Base-by-base conservation (phyloP, 35 echinoderm and acorn worm genomes). In the Chiridota heheva region DNA sequence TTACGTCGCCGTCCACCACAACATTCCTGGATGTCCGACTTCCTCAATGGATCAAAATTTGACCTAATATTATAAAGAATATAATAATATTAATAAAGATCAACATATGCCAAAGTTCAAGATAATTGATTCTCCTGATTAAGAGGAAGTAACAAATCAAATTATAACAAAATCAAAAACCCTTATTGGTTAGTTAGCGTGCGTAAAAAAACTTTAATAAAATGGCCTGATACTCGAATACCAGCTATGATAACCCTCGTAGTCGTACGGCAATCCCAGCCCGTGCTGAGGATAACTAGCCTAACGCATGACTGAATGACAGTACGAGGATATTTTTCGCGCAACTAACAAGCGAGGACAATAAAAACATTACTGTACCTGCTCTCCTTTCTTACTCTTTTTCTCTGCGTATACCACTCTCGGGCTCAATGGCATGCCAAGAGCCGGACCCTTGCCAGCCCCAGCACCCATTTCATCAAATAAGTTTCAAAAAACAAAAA, bases 401-500 rank as follows among this genome's bases (percentile, higher is more conserved):
- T 90, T 96, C 40, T 82, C 87, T 3, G 88, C 92, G 43, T 86
- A 83, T 68, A 87, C 87, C 16, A 86, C 88, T 39, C 75, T 64
- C 36, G 92, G 92, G 72, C 88, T 96, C 39, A 96, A 37, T 60
- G 92, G 92, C 87, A 96, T 82, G 13, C 92, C 92, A 44, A 90
- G 71, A 6, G 65, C 60, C 17, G 87, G 92, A 46, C 85, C 72
- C 62, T 90, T 96, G 24, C 87, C 88, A 15, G 87, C 92, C 12
- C 86, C 92, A 82, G 83, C 70, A 51, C 92, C 92, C 92, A 96
- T 96, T 26, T 28, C 61, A 22, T 40, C 38, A 46, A 73, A 7
- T 58, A 43, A 47, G 39, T 40, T 24, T 79, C 42, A 57, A 37
- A 18, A 18, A 29, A 36, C 31, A 44, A 77, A 78, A 34, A 13